phyloP scores from a whole-genome alignment of 2,888 invertebrate genomes.

The Saturnia pavonia region DNA sequence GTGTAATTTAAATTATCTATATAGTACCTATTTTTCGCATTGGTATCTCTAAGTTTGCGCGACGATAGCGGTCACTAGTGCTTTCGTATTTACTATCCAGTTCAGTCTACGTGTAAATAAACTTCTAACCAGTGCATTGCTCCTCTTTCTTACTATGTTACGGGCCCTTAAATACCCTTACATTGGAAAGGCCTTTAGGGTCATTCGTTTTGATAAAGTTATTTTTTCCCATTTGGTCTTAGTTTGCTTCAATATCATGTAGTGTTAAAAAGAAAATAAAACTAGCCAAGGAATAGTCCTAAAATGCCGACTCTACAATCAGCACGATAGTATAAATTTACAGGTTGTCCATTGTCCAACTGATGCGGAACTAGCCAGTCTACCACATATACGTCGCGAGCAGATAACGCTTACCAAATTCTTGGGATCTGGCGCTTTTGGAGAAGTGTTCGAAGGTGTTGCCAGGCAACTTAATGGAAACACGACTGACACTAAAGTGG shows the following conservation, averaged over 20 bases:
- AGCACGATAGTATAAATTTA: neutral
- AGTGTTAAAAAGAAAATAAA: neutral
- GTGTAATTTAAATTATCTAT: neutral
- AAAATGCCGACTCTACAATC: neutral
- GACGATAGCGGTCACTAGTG: neutral
- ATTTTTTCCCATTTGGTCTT: too few species aligned
- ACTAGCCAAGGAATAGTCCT: neutral
- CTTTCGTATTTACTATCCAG: neutral
- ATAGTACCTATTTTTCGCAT: neutral
- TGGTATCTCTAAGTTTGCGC: neutral
- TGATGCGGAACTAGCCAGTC: constrained; percentile 88
- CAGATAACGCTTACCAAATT: constrained; percentile 94
- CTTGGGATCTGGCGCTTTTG: constrained; percentile 97
- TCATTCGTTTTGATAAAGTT: neutral
- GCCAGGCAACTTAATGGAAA: constrained; percentile 86
- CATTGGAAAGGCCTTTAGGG: neutral
- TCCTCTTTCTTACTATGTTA: neutral
- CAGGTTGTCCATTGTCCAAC: constrained; percentile 81
- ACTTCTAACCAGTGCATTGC: neutral
- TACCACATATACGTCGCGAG: constrained; percentile 93
- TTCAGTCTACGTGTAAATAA: neutral
- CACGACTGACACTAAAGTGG: constrained; percentile 88
- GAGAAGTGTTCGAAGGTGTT: constrained; percentile 97
- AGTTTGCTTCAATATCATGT: too few species aligned
- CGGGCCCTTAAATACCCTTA: neutral